Conservation (phyloP, 2,888 invertebrate species). For the Hyles lineata region DNA sequence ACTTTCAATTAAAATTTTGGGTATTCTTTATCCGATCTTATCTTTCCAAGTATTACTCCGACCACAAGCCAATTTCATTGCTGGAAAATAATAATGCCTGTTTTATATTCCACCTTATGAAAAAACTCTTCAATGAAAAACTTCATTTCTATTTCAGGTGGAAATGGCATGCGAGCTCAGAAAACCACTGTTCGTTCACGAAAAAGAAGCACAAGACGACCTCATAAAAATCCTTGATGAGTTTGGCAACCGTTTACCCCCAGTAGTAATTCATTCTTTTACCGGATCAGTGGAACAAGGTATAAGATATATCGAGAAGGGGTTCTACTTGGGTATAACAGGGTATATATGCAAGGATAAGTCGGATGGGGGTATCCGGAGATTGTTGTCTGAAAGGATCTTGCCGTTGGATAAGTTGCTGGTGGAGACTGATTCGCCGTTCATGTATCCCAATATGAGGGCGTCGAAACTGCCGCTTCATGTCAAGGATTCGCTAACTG, state of each 20-base stretch:
- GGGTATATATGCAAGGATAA: constrained; percentile 96
- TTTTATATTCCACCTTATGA: neutral
- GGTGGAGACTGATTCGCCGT: constrained; percentile 97
- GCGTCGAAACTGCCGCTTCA: constrained; percentile 95
- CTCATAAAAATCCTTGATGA: constrained; percentile 89
- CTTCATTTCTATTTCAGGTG: constrained; percentile 80
- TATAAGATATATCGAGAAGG: constrained; percentile 90
- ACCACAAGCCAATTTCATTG: too few species aligned
- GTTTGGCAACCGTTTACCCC: constrained; percentile 86
- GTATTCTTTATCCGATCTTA: too few species aligned
- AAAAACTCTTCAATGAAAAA: neutral
- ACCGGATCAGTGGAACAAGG: constrained; percentile 95
- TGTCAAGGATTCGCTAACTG: constrained; percentile 94
- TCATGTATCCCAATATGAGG: constrained; percentile 97
- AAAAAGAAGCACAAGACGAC: constrained; percentile 95
- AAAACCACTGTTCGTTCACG: constrained; percentile 96
- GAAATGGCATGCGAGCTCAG: constrained; percentile 93
- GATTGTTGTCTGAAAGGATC: constrained; percentile 91
- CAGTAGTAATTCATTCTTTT: constrained; percentile 95
- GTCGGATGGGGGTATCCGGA: constrained; percentile 94
- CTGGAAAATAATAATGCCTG: too few species aligned
- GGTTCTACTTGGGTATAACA: constrained; percentile 87
- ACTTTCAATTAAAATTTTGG: too few species aligned
- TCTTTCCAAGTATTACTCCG: too few species aligned
- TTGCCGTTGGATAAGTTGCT: constrained; percentile 93